Percentiles rank a stretch among this genome's conserved stretches.
These are phyloP conservation scores for Drosophila leonis DNA, from an alignment of 2,888 invertebrate species.

Conservation along the genomic window DNA sequence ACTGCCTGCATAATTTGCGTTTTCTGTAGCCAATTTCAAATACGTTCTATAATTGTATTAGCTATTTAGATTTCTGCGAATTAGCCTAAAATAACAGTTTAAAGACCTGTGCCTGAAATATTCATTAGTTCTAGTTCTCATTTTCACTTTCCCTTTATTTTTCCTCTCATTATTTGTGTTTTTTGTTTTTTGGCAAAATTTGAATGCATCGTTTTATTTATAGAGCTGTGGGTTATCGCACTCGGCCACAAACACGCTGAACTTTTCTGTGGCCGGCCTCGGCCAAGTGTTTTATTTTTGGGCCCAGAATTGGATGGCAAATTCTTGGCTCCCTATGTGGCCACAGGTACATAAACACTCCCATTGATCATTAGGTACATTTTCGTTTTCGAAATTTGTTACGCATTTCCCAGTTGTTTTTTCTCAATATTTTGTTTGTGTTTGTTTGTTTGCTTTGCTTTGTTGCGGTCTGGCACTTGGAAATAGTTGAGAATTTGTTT, in stretches of 20 bases:
- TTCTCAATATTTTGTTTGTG: constrained; percentile 14
- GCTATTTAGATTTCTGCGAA: not conserved
- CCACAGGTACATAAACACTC: constrained; percentile 28
- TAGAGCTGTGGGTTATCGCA: constrained; percentile 56
- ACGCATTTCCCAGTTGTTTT: constrained; percentile 37
- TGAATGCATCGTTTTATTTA: constrained; percentile 55
- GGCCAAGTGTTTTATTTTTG: constrained; percentile 50
- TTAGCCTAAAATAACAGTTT: not conserved
- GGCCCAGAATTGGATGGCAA: constrained; percentile 14
- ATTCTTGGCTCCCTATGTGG: constrained; percentile 24
- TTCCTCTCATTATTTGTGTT: not conserved
- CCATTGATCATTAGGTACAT: constrained; percentile 38
- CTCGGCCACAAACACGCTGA: constrained; percentile 44
- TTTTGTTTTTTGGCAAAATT: constrained; percentile 31
- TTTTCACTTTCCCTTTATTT: constrained; percentile 3
- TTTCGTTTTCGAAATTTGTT: constrained; percentile 37
- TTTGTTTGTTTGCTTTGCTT: constrained; percentile 33
- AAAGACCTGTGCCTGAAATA: not conserved
- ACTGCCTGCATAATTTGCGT: not conserved
- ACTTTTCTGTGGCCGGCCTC: constrained; percentile 49
- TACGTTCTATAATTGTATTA: not conserved
- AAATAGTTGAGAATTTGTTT: constrained; percentile 37
- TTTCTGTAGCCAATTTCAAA: not conserved
- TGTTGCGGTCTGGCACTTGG: constrained; percentile 29
- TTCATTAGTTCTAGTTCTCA: constrained; percentile 5